These are phyloP conservation scores for Anser cygnoides DNA, from an alignment of 2,113 vertebrate genomes.

Conservation along the genomic window DNA sequence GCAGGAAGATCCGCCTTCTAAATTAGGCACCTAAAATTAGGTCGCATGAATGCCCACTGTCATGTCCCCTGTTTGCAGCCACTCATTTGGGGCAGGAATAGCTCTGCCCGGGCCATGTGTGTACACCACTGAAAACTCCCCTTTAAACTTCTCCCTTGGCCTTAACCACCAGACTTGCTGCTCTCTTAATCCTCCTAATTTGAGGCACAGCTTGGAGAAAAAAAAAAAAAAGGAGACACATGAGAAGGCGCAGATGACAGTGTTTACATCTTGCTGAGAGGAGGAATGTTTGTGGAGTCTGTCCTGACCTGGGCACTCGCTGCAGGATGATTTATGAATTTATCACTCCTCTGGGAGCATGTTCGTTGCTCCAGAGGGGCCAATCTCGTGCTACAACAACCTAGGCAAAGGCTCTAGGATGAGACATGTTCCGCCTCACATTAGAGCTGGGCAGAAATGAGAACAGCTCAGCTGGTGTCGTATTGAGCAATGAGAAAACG, in stretches of 20 bases:
- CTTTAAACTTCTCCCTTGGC: neutral
- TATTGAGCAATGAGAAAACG: neutral
- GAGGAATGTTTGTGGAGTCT: conserved; percentile 15
- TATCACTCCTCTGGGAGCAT: neutral
- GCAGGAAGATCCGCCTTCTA: neutral
- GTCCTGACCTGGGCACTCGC: neutral
- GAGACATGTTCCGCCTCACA: rapidly evolving
- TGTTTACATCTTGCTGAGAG: neutral
- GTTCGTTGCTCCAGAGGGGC: neutral
- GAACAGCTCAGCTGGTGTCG: neutral
- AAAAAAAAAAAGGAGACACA: neutral
- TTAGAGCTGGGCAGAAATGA: neutral
- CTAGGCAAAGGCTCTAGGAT: neutral
- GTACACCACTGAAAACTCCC: conserved; percentile 1
- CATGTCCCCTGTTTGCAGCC: neutral
- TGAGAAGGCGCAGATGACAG: neutral
- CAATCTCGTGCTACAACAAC: rapidly evolving
- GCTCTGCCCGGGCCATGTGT: neutral
- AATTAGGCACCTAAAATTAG: neutral
- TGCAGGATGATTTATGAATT: neutral
- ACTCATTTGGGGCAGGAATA: conserved; percentile 41
- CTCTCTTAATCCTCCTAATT: conserved; percentile 21
- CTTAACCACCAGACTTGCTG: neutral
- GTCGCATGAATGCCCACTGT: conserved; percentile 20
- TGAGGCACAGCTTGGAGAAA: neutral